Evolutionary conservation across 1,140 invertebrate genomes (phyloP), one percentile per base, ranked within the genome.

Genomic region (Chironomus striatipennis): DNA sequence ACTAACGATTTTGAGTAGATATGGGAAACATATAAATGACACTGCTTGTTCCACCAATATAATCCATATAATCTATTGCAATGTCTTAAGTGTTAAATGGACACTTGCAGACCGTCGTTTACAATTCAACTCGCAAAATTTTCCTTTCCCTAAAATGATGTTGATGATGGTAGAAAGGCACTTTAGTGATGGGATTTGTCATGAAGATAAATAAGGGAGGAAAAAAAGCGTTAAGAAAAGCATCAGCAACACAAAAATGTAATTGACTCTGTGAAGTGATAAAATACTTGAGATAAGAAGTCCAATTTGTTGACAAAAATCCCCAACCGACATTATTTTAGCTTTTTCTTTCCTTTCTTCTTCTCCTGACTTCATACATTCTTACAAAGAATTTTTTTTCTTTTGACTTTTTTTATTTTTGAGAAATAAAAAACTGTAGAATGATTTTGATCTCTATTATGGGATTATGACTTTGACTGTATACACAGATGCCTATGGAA

Each of bases 171-270:
- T 34, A 34, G 24, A 34, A 57, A 57, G 47, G 47, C 47, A 57
- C 47, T 57, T 57, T 57, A 34, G 47, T 57, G 47, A 57, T 57
- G 47, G 47, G 47, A 57, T 57, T 57, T 57, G 47, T 57, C 47
- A 57, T 57, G 47, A 57, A 57, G 47, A 57, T 57, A 57, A 57
- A 57, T 12, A n/a, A 57, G n/a, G 12, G 47, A 12, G 12, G 0
- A 34, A 34, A 34, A 34, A 34, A 34, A 34, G 24, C 24, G 24
- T 34, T 34, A 34, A 34, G 24, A 34, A 5, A 34, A 34, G 24
- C 24, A 34, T 34, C 47, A 57, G 12, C 47, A 57, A 10, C 47
- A 57, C 47, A 57, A 57, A 47, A 57, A 57, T 57, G 47, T 57
- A 57, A 57, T 57, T 57, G 47, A 15, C 47, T 57, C 47, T 57